These are phyloP conservation scores for Heliconius aoede DNA, from an alignment of 2,888 invertebrate species.

Conservation along the genomic window DNA sequence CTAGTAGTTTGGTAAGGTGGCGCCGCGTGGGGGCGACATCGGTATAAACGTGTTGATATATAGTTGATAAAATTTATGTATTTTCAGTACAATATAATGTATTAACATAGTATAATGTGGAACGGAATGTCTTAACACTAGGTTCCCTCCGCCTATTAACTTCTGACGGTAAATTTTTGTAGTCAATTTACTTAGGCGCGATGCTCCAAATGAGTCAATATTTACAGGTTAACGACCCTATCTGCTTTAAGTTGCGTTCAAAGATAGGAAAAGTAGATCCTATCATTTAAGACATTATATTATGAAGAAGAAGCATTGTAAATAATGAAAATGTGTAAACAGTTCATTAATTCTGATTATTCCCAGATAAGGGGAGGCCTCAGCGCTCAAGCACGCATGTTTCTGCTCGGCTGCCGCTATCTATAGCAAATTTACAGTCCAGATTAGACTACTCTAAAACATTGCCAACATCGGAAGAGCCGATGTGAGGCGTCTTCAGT, in stretches of 20 bases:
- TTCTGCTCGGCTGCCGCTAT: constrained; percentile 68
- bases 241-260: background rate
- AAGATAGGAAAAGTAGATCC: constrained; percentile 7
- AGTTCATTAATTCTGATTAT: constrained; percentile 42
- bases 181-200: constrained; percentile 41
- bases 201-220: constrained; percentile 68
- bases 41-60: constrained; percentile 59
- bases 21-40: constrained; percentile 46
- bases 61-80: constrained; percentile 50
- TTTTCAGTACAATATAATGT: background rate
- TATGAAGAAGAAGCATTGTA: background rate
- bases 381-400: constrained; percentile 68
- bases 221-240: constrained; percentile 69
- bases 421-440: constrained; percentile 73
- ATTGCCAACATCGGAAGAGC: constrained; percentile 59
- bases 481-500: constrained; percentile 61
- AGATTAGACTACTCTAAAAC: constrained; percentile 65
- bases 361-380: constrained; percentile 64
- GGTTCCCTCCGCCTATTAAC: constrained; percentile 3
- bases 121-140: too few relatives aligned
- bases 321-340: constrained; percentile 39
- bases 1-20: constrained; percentile 48
- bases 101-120: background rate
- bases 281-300: constrained; percentile 9
- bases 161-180: constrained; percentile 2